phyloP scores from a whole-genome alignment of 2,888 invertebrate genomes.

The Dichetophora obliterata region DNA sequence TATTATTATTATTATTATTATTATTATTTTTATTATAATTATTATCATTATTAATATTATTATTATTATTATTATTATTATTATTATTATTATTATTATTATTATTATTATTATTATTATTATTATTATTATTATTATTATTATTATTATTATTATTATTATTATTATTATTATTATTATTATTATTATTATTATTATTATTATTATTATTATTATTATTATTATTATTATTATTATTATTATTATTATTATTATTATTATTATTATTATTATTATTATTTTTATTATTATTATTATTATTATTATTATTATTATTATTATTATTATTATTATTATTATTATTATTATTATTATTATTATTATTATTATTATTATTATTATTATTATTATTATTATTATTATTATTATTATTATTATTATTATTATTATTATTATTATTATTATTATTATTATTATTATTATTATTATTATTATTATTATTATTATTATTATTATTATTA shows the following conservation, averaged over 20 bases:
- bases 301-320: background rate
- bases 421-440: background rate
- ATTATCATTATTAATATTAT: background rate
- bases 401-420: background rate
- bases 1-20: background rate
- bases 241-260: background rate
- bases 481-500: background rate
- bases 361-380: background rate
- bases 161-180: background rate
- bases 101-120: background rate
- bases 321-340: background rate
- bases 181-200: background rate
- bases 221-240: background rate
- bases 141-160: background rate
- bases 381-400: background rate
- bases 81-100: background rate
- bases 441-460: background rate
- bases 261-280: background rate
- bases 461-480: background rate
- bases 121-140: background rate
- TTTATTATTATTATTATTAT: background rate
- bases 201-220: background rate
- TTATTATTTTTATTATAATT: background rate
- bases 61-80: background rate
- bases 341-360: background rate